Base-by-base conservation (phyloP, 2,113 vertebrate genomes). In the Mesocricetus auratus region DNA sequence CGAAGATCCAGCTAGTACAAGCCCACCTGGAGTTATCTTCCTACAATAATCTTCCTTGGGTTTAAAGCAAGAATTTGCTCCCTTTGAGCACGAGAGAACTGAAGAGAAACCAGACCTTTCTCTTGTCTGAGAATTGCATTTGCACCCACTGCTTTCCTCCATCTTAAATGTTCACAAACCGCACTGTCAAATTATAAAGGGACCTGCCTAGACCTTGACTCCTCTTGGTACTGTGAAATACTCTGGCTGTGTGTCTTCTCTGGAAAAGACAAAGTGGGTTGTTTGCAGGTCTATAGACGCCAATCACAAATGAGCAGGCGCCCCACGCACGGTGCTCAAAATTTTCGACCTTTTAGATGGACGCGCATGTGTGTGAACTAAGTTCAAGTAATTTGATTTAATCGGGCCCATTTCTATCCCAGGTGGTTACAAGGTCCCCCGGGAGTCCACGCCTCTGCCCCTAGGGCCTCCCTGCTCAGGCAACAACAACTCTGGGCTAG, bases 401-500 rank as follows among this genome's bases (percentile, higher is more conserved):
- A 45, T 22, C 42, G 6, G 22, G 78, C 1, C 17, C 13, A 22
- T 73, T 56, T 22, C 36, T 13, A 47, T 56, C 29, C 78, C 74
- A 33, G 0, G 1, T 0, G 68, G 90, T 75, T 66, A 68, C 69
- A 75, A 58, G 74, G 47, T 47, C 78, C 89, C 7, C 39, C 2
- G 0, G 79, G 94, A 93, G 36, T 81, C 71, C 16, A 71, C 1
- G n/a, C 78, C 22, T 56, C 45, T 24, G 96, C 85, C 94, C 77
- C 33, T 24, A 5, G 42, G 36, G 12, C 87, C 90, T 82, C 93
- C 21, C 62, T 1, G 36, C 68, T 17, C 39, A 42, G 58, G 13
- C 5, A 93, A 85, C 94, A 73, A 53, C 78, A 94, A 81, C 88
- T 90, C 90, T 87, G 92, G 24, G 26, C 96, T 92, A 97, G 97